phyloP scores from a whole-genome alignment of 1,140 invertebrate species.

The Reticulitermes speratus region DNA sequence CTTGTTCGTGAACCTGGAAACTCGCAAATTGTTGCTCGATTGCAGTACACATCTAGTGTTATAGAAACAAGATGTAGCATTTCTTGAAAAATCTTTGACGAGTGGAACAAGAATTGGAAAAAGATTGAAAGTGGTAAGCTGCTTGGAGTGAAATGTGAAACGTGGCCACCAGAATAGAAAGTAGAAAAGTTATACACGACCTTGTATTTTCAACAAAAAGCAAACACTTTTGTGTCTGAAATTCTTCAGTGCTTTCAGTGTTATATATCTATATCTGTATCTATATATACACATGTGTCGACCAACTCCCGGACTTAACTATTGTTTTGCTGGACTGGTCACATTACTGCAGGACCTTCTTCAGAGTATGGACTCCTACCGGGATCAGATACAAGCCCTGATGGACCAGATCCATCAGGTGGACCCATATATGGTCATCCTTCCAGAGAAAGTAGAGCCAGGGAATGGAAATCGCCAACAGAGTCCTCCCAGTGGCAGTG shows the following conservation, averaged over 20 bases:
- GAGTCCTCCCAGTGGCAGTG: neutral
- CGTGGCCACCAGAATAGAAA: constrained; percentile 34
- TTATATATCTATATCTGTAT: neutral
- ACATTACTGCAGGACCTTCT: constrained; percentile 35
- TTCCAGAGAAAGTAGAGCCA: constrained; percentile 27
- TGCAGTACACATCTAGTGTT: neutral
- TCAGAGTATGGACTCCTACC: constrained; percentile 35
- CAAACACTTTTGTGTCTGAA: constrained; percentile 31
- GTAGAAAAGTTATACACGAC: constrained; percentile 15
- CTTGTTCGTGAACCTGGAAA: neutral
- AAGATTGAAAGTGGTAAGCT: neutral
- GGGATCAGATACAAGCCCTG: constrained; percentile 47
- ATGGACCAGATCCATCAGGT: constrained; percentile 65
- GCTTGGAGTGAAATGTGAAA: constrained; percentile 34
- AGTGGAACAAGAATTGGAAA: neutral
- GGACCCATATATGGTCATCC: constrained; percentile 63
- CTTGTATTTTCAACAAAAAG: constrained; percentile 24
- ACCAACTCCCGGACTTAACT: neutral
- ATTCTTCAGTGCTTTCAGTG: constrained; percentile 24
- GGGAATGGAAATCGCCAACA: neutral
- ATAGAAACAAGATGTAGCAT: neutral
- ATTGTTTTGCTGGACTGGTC: neutral
- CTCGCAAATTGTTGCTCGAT: neutral
- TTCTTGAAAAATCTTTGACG: neutral
- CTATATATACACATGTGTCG: neutral